Evolutionary conservation across 1,140 invertebrate species (phyloP).

Genomic region (Apis cerana): DNA sequence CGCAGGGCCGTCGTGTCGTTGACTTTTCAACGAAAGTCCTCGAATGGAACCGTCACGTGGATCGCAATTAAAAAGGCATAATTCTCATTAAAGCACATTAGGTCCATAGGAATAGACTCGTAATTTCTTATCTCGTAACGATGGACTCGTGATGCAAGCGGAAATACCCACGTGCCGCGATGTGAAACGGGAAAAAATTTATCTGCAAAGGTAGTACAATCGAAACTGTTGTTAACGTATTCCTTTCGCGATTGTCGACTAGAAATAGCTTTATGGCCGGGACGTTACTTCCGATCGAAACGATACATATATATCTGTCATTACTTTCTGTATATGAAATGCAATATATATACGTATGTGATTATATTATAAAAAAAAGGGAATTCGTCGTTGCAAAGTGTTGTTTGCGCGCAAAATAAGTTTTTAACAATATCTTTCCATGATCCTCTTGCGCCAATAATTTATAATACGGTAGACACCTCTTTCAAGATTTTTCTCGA

Average conservation of each 20-base stretch:
- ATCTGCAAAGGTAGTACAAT: background rate
- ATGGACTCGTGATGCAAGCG: conserved; percentile 41
- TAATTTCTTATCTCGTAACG: conserved; percentile 55
- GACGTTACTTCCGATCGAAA: background rate
- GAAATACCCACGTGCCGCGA: conserved; percentile 50
- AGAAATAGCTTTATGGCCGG: background rate
- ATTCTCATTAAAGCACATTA: conserved; percentile 41
- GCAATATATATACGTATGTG: background rate
- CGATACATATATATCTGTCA: background rate
- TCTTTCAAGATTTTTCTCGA: too few relatives aligned
- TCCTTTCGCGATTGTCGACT: background rate
- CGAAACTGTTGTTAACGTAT: background rate
- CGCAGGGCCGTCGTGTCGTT: conserved; percentile 19
- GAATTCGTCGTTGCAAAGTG: too few relatives aligned
- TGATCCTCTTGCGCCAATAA: too few relatives aligned
- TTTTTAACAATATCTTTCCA: too few relatives aligned
- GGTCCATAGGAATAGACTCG: conserved; percentile 32
- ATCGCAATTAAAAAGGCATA: conserved; percentile 43
- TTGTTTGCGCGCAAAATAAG: background rate
- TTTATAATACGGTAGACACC: too few relatives aligned
- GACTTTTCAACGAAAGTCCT: conserved; percentile 30
- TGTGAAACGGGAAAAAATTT: conserved; percentile 18
- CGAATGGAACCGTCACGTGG: conserved; percentile 11
- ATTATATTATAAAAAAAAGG: too few relatives aligned
- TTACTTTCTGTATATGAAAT: background rate